phyloP scores from a whole-genome alignment of 2,797 vertebrate genomes.

The Sebastes itinus region DNA sequence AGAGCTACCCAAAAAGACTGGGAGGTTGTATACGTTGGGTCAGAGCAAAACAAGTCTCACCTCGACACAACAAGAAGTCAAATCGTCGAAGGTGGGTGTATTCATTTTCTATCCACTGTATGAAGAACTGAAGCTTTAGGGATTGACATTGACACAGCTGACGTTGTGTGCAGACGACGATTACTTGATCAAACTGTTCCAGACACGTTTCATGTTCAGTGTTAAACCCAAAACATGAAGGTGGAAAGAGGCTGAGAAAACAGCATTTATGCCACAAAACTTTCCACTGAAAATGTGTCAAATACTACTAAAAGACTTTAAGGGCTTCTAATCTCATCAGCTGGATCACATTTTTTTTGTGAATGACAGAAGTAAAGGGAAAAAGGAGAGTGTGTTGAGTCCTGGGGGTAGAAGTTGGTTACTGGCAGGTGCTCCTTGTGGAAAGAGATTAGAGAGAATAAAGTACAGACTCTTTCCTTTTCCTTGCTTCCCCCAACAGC shows the following conservation, averaged over 20 bases:
- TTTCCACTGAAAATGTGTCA: background rate
- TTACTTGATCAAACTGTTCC: background rate
- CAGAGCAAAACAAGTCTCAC: too few relatives aligned
- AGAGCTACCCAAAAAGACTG: background rate
- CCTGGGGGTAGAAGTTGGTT: constrained; percentile 36
- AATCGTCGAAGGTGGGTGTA: too few relatives aligned
- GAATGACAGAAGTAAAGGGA: background rate
- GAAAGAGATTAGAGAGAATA: constrained; percentile 42
- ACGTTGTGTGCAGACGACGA: too few relatives aligned
- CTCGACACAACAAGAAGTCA: background rate
- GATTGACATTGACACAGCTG: too few relatives aligned
- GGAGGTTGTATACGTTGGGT: too few relatives aligned
- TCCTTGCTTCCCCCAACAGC: constrained; percentile 45
- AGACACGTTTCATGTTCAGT: background rate
- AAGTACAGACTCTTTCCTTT: constrained; percentile 43
- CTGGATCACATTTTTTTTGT: background rate
- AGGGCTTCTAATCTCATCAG: background rate
- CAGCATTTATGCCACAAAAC: background rate
- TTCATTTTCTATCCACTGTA: too few relatives aligned
- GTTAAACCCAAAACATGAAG: background rate
- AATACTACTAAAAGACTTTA: background rate
- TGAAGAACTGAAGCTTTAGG: too few relatives aligned
- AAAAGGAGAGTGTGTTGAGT: constrained; percentile 13
- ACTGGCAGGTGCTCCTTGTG: constrained; percentile 68
- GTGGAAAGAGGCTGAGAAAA: background rate